Evolutionary conservation across 1,140 invertebrate species (phyloP).

Genomic region (Bilobella aurantiaca): DNA sequence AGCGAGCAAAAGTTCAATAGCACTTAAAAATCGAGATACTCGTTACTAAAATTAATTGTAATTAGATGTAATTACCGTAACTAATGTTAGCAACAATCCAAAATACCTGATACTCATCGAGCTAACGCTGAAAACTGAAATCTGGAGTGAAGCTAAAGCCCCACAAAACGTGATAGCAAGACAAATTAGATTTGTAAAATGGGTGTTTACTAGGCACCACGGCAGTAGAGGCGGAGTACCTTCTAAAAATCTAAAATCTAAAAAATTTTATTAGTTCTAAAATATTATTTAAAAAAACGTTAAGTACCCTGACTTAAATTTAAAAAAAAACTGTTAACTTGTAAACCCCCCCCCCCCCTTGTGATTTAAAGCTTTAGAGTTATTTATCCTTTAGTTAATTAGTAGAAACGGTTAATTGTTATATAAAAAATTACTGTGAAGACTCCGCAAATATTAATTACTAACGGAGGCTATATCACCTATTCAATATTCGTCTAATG

Average conservation of each 20-base stretch:
- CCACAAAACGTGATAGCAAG: not conserved
- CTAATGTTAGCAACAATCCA: not conserved
- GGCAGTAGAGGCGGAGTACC: not conserved
- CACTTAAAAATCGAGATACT: too few relatives aligned
- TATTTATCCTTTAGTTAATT: too few relatives aligned
- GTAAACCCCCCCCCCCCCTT: too few relatives aligned
- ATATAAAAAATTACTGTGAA: too few relatives aligned
- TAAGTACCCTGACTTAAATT: not conserved
- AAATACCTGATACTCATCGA: not conserved
- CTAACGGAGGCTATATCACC: too few relatives aligned
- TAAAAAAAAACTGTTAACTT: too few relatives aligned
- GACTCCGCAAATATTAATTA: too few relatives aligned
- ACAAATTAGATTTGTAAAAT: not conserved
- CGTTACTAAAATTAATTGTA: not conserved
- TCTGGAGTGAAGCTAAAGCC: not conserved
- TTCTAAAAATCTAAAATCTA: not conserved
- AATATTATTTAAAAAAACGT: too few relatives aligned
- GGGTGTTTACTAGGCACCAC: not conserved
- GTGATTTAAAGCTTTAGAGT: too few relatives aligned
- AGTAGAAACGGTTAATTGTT: too few relatives aligned
- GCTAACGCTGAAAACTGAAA: not conserved
- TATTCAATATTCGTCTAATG: too few relatives aligned
- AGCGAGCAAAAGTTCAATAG: not conserved
- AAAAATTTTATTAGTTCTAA: too few relatives aligned
- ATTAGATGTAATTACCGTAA: not conserved